A percentile compares a stretch with the other conserved stretches of the same genome.
Conservation (phyloP, 2,797 vertebrate species). For the Microhierax caerulescens region DNA sequence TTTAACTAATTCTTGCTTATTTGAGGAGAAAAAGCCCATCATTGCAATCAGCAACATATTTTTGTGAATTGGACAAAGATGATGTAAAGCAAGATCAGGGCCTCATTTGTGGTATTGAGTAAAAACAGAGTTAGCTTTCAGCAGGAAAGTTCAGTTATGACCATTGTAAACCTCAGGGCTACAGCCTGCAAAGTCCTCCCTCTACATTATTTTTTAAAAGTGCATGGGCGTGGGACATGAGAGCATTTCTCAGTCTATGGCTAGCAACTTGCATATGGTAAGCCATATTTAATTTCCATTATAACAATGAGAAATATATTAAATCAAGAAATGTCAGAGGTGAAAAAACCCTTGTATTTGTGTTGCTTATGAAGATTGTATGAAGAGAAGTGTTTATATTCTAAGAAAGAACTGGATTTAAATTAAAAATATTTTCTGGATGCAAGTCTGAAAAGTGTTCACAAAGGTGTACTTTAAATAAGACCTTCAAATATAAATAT, state of each 20-base stretch:
- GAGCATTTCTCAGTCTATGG: background rate
- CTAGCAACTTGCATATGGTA: background rate
- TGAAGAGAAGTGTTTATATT: background rate
- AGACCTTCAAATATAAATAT: slow-evolving; percentile 30
- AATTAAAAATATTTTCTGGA: slow-evolving; percentile 10
- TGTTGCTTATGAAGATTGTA: background rate
- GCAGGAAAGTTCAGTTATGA: background rate
- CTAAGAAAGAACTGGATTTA: background rate
- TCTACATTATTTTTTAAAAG: background rate
- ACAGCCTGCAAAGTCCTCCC: background rate
- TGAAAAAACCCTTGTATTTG: background rate
- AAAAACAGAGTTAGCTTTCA: background rate
- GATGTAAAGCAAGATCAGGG: background rate
- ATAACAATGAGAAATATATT: background rate
- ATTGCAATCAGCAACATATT: background rate
- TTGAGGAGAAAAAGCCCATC: background rate
- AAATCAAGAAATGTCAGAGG: background rate
- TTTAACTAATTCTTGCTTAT: background rate
- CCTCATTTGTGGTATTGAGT: background rate
- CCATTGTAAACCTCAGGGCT: background rate
- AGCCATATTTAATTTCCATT: background rate
- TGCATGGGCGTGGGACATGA: background rate
- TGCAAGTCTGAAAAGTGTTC: background rate
- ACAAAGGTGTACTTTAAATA: background rate
- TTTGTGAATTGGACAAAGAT: background rate